A percentile compares a stretch with the other conserved stretches of the same genome.
phyloP scores from a whole-genome alignment of 2,797 vertebrate species.

The Antrozous pallidus region DNA sequence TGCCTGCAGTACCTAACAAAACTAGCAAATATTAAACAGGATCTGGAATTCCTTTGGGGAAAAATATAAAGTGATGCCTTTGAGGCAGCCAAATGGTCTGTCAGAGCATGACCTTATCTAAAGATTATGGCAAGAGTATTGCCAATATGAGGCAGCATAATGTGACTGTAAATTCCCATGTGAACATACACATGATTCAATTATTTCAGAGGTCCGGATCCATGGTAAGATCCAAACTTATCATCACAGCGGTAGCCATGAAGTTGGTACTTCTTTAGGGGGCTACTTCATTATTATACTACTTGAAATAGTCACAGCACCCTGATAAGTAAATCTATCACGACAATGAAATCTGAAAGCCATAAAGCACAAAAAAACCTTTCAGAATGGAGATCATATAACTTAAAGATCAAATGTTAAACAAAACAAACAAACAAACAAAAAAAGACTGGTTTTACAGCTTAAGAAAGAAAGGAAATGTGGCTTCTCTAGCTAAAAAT shows the following conservation, averaged over 20 bases:
- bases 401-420: constrained; percentile 46
- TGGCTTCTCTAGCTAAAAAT: constrained; percentile 40
- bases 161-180: neutral
- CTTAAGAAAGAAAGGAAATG: constrained; percentile 50
- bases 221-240: neutral
- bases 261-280: constrained; percentile 11
- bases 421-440: neutral
- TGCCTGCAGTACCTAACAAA: constrained; percentile 48
- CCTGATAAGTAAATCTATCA: neutral
- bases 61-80: constrained; percentile 27
- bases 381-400: constrained; percentile 41
- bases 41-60: constrained; percentile 27
- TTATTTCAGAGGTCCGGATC: neutral
- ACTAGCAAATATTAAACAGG: constrained; percentile 56
- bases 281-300: neutral
- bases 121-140: neutral
- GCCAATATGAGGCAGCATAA: neutral
- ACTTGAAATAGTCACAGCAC: neutral
- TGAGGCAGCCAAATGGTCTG: neutral
- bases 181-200: neutral
- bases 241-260: neutral
- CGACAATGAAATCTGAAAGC: constrained; percentile 54
- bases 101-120: neutral
- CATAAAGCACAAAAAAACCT: constrained; percentile 42
- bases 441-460: neutral